Conservation (phyloP, 2,797 vertebrate genomes). For the Chrysocyon brachyurus region DNA sequence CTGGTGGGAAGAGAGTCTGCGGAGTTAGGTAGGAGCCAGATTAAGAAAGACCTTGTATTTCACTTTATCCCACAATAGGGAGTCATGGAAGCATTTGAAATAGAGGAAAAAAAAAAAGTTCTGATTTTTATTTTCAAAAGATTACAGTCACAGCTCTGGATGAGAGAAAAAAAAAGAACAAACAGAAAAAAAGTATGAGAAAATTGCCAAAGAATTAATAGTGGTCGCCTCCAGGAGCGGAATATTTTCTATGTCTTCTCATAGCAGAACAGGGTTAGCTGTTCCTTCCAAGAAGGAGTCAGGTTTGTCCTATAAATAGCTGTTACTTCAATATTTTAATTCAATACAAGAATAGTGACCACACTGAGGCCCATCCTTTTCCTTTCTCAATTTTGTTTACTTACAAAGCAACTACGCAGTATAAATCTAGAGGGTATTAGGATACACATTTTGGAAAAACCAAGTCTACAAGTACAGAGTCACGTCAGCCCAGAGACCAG, state of each 20-base stretch:
- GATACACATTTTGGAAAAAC: not conserved
- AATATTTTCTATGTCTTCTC: not conserved
- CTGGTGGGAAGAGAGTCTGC: not conserved
- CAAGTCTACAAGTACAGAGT: not conserved
- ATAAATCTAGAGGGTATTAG: not conserved
- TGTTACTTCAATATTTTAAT: not conserved
- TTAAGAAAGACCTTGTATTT: not conserved
- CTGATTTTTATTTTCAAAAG: constrained; percentile 34
- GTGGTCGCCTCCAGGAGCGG: not conserved
- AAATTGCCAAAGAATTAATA: not conserved
- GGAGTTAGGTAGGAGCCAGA: not conserved
- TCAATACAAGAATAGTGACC: not conserved
- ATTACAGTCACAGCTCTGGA: not conserved
- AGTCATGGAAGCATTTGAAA: not conserved
- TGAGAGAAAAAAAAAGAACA: not conserved
- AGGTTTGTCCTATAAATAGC: not conserved
- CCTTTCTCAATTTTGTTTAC: constrained; percentile 2
- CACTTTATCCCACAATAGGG: not conserved
- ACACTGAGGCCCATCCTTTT: not conserved
- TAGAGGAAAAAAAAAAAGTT: not conserved
- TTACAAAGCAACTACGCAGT: not conserved
- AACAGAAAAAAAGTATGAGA: not conserved
- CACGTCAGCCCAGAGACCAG: not conserved
- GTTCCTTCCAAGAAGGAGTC: not conserved
- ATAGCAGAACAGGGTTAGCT: not conserved